Base-by-base conservation (phyloP, 1,140 invertebrate species). In the Eriocheir sinensis region DNA sequence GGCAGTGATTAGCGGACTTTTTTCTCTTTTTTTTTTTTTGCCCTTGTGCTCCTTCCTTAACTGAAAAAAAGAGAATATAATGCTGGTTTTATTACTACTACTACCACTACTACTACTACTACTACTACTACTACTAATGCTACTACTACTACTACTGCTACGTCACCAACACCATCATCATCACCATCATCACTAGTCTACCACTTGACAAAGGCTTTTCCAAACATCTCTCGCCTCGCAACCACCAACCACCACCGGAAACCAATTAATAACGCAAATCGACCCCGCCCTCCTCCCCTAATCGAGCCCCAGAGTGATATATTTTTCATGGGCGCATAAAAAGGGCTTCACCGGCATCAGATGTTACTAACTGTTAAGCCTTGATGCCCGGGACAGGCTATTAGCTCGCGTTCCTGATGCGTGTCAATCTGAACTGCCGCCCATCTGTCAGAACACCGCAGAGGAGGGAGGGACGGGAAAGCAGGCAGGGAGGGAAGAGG, bases 361-460 rank as follows among this genome's bases (percentile, higher is more conserved):
- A 6, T 21, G 60, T 72, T 72, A 72, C 60, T 72, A 72, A 72
- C n/a, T 72, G 60, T 72, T 72, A 72, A 72, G 27, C 60, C 60
- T 72, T 72, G 60, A 72, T 72, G 60, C 17, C n/a, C 60, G 27
- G 60, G 60, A 72, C 60, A 72, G 60, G 60, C 60, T 72, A 72
- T 72, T 72, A 72, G 60, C n/a, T n/a, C 60, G 27, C 60, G 60
- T 72, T 72, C 9, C 8, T 27, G 53, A 60, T 60, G 53, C 53
- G 2, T 21, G 21, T 27, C 53, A 60, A 60, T 60, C 53, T 60
- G 9, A 3, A 60, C 44, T 48, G 15, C 44, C 4, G 44, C 4
- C 44, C 60, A n/a, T n/a, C 60, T n/a, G 8, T 72, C 60, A n/a
- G 2, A 72, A n/a, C n/a, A 72, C 48, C 48, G n/a, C 1, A n/a